Conservation (phyloP, 1,140 invertebrate genomes). For the Drosophila micromelanica region DNA sequence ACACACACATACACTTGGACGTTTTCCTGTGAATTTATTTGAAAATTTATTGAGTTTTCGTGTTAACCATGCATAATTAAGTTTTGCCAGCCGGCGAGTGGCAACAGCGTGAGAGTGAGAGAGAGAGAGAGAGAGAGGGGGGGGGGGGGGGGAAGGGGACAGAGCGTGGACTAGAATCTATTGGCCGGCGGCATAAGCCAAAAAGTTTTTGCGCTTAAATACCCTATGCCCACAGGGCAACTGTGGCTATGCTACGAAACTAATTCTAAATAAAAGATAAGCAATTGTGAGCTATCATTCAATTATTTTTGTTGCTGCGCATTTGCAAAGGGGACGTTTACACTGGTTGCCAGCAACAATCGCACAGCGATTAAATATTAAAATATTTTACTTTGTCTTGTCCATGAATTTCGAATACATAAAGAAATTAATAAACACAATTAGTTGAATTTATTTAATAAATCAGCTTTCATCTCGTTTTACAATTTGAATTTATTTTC, state of each 20-base stretch:
- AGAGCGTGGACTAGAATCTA: constrained; percentile 7
- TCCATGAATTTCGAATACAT: too few relatives aligned
- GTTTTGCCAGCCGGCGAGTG: constrained; percentile 59
- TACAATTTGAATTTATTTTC: too few relatives aligned
- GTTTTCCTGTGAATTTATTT: constrained; percentile 74
- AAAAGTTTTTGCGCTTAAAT: constrained; percentile 37
- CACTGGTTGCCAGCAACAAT: background rate
- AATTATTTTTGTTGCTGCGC: constrained; percentile 1
- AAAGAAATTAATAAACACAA: too few relatives aligned
- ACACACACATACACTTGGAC: constrained; percentile 25
- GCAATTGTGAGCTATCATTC: constrained; percentile 19
- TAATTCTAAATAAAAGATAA: constrained; percentile 12
- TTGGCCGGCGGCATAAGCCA: constrained; percentile 29
- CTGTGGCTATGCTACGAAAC: background rate
- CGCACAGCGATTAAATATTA: too few relatives aligned
- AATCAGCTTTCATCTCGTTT: too few relatives aligned
- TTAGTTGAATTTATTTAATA: too few relatives aligned
- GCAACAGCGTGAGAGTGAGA: background rate
- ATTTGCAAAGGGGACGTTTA: background rate
- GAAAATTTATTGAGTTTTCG: constrained; percentile 84
- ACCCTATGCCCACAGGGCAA: constrained; percentile 4
- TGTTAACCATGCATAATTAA: constrained; percentile 84
- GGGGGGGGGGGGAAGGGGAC: background rate
- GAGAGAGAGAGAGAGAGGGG: background rate
- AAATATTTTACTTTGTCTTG: too few relatives aligned